Evolutionary conservation across 1,140 invertebrate genomes (phyloP).

Genomic region (Drosophila nasuta): DNA sequence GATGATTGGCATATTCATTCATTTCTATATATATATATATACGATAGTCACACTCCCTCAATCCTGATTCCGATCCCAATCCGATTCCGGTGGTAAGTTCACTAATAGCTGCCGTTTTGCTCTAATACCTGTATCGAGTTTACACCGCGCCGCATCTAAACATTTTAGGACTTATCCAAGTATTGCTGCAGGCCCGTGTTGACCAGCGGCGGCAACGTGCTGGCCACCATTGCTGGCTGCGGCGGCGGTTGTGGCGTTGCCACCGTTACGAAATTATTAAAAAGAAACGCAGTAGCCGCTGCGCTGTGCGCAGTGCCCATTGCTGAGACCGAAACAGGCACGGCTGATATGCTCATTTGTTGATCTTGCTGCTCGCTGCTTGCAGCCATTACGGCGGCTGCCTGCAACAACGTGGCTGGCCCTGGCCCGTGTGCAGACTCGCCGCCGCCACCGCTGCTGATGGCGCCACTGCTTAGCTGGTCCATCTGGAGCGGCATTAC

Average conservation of each 20-base stretch:
- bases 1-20: slow-evolving; percentile 14
- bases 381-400: slow-evolving; percentile 69
- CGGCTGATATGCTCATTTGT: slow-evolving; percentile 77
- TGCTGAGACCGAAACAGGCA: slow-evolving; percentile 58
- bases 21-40: neutral
- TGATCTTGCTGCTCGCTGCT: slow-evolving; percentile 60
- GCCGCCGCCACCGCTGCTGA: slow-evolving; percentile 18
- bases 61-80: neutral
- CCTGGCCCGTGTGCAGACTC: slow-evolving; percentile 50
- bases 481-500: slow-evolving; percentile 44
- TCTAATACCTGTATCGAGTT: slow-evolving; percentile 75
- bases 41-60: slow-evolving; percentile 10
- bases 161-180: slow-evolving; percentile 64
- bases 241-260: slow-evolving; percentile 61
- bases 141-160: slow-evolving; percentile 3
- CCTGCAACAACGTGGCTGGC: slow-evolving; percentile 66
- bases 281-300: slow-evolving; percentile 64
- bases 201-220: slow-evolving; percentile 46
- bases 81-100: slow-evolving; percentile 23
- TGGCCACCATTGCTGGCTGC: slow-evolving; percentile 52
- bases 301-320: slow-evolving; percentile 72
- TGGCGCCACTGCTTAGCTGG: slow-evolving; percentile 37
- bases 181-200: slow-evolving; percentile 73
- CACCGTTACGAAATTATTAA: slow-evolving; percentile 78
- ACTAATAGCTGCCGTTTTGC: slow-evolving; percentile 63